Conservation (phyloP, 2,113 vertebrate genomes). For the Lichenostomus cassidix region DNA sequence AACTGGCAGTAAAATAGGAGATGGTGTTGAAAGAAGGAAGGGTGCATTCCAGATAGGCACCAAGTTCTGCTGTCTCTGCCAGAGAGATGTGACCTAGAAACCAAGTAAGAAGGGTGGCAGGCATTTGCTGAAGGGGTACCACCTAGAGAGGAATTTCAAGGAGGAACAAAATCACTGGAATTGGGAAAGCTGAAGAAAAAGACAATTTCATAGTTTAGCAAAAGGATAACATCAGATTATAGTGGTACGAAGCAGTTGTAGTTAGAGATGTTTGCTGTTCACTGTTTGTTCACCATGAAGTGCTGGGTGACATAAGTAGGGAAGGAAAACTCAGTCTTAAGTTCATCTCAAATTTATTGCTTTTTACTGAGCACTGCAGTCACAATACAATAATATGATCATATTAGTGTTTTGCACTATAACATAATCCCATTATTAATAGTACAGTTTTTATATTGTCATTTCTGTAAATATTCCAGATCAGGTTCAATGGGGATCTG, state of each 20-base stretch:
- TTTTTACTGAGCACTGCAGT: neutral
- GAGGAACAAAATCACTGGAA: neutral
- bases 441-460: neutral
- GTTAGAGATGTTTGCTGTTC: neutral
- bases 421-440: neutral
- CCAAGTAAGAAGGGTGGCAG: neutral
- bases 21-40: neutral
- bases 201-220: neutral
- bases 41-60: neutral
- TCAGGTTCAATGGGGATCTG: neutral
- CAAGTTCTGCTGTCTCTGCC: neutral
- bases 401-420: neutral
- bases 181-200: neutral
- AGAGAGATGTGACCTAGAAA: neutral
- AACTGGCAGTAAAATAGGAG: neutral
- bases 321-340: neutral
- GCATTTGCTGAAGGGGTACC: neutral
- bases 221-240: neutral
- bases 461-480: neutral
- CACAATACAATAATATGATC: neutral
- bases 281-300: neutral
- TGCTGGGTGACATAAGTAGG: neutral
- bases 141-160: neutral
- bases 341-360: neutral
- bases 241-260: neutral